Base-by-base conservation (phyloP, 2,797 vertebrate genomes). In the Parauchenoglanis punctatus region DNA sequence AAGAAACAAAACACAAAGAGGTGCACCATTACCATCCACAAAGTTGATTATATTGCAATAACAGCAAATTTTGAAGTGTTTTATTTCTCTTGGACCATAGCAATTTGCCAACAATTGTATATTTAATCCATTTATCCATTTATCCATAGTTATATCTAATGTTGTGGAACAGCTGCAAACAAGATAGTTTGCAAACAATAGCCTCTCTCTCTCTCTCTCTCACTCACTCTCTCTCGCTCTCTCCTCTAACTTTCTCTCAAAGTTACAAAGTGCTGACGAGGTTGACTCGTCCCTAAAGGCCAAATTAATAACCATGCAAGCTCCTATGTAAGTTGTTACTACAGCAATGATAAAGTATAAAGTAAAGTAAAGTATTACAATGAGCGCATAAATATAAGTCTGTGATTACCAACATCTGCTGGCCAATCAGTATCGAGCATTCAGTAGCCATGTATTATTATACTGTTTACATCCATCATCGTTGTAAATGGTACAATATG, bases 281-380 rank as follows among this genome's bases (percentile, higher is more conserved):
- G 25, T 25, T 63, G 58, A 65, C 59, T 35, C 54, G 28, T 81
- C 13, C 23, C 17, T 28, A 81, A 81, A 81, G 49, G 25, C 13
- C 23, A 63, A 8, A 10, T 63, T 63, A 46, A 65, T n/a, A 63
- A n/a, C 7, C 58, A n/a, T 49, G 7, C 80, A 49, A n/a, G 23
- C 8, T 13, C 59, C 80, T 65, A 20, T 81, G 80, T 8, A 81
- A n/a, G 40, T 28, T 81, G 59, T 63, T 49, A 81, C 7, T 81
- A 63, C 28, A n/a, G 20, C 31, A 81, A 44, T 81, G 20, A 61
- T 35, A 35, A 35, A 35, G 35, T 35, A 35, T 35, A 35, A 35
- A 35, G 35, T 35, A 35, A 35, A 35, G 35, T 13, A 44, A 44
- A 81, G 58, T 25, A n/a, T 81, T 81, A 81, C 40, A n/a, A 44